Percentiles rank a stretch among this genome's conserved stretches.
Evolutionary conservation across 2,797 vertebrate species (phyloP).

Genomic region (Moxostoma hubbsi): DNA sequence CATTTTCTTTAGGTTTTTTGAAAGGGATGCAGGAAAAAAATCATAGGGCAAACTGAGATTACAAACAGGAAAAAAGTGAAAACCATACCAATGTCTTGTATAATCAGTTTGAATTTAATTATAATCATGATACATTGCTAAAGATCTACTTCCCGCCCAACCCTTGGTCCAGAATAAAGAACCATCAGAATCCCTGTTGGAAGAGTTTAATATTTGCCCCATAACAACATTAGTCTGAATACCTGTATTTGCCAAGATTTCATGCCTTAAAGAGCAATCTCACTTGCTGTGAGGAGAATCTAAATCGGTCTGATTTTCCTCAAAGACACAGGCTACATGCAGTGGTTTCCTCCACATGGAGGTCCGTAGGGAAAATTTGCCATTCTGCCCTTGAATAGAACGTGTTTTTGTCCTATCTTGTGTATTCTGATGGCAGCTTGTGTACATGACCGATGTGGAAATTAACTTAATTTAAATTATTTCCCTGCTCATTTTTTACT

Average conservation of each 20-base stretch:
- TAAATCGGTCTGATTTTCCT: conserved; percentile 9
- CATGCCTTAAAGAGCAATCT: not conserved
- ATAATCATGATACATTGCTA: conserved; percentile 73
- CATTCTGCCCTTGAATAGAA: conserved; percentile 23
- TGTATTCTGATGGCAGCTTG: conserved; percentile 1
- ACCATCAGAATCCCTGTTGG: conserved; percentile 56
- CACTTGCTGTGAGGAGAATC: not conserved
- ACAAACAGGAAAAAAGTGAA: conserved; percentile 56
- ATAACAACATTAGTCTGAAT: conserved; percentile 18
- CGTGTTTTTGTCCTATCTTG: not conserved
- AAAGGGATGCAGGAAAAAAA: conserved; percentile 62
- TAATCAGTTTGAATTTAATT: conserved; percentile 73
- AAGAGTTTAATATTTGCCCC: conserved; percentile 55
- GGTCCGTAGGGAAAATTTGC: conserved; percentile 14
- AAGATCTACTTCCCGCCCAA: conserved; percentile 76
- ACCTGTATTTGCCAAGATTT: conserved; percentile 20
- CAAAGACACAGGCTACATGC: not conserved
- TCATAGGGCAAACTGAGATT: conserved; percentile 62
- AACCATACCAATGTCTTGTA: conserved; percentile 68
- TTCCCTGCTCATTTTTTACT: no score
- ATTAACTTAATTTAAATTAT: no score
- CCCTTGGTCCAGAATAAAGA: conserved; percentile 79
- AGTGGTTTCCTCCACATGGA: conserved; percentile 11
- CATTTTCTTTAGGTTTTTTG: conserved; percentile 66
- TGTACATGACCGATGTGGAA: conserved; percentile 5